Evolutionary conservation across 1,140 invertebrate genomes (phyloP), one percentile per base, ranked within the genome.

Genomic region (Drosophila kikkawai): DNA sequence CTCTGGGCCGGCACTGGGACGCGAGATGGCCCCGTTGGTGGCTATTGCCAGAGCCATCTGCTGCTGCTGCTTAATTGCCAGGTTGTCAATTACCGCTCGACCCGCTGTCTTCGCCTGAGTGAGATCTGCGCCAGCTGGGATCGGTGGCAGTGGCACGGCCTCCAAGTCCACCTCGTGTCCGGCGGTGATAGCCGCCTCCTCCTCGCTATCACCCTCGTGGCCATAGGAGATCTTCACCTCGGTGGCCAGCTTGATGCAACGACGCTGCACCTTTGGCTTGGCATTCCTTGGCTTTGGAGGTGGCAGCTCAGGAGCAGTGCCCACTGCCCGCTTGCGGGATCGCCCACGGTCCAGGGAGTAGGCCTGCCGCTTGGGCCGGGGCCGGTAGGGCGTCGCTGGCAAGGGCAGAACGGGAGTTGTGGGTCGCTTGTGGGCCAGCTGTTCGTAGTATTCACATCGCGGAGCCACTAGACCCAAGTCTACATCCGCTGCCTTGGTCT

Each of bases 191-290:
- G 68, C 63, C 60, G 44, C 53, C 22, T 90, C 85, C 51, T 90
- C 84, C 45, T 88, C 85, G 67, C 56, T 88, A 75, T 88, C 84
- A 51, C 77, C 84, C 11, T 87, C 83, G 60, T 83, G 77, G 13
- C 87, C 82, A 39, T 91, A 92, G 64, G 75, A 77, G 55, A 92
- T 92, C 67, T 80, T 84, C 32, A 92, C 79, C 71, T 92, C 91
- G 8, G 91, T 92, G 71, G 83, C 86, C 69, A 92, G 59, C 61
- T 91, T 91, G 19, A 92, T 91, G 71, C 80, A 80, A 22, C 91
- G 75, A 9, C 91, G 69, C 29, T 92, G 90, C 45, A 92, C 65
- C 7, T 80, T 81, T 1, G 91, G 83, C 39, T 75, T 56, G 7
- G 22, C 32, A 6, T 34, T 58, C 7, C 90, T 68, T 0, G 91